Percentiles rank a stretch among this genome's conserved stretches.
Conservation (phyloP, 1,140 invertebrate species). For the Lanistes nyassanus region DNA sequence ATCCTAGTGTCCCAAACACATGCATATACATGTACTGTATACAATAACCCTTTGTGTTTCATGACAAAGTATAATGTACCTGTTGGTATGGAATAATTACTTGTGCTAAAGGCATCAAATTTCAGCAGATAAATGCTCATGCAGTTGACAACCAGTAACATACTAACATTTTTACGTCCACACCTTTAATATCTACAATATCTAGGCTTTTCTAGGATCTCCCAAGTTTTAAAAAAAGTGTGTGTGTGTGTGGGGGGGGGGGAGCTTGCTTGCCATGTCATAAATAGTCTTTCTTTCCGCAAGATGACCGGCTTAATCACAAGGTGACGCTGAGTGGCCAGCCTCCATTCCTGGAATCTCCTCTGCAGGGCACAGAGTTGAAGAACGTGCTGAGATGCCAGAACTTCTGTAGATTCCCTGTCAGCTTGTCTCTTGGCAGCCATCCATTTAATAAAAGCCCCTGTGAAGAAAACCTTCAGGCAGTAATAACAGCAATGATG, state of each 20-base stretch:
- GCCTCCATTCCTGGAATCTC: slow-evolving; percentile 12
- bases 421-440: slow-evolving; percentile 6
- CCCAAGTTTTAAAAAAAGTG: not conserved
- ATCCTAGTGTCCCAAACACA: no score
- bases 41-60: no score
- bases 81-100: no score
- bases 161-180: no score
- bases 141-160: no score
- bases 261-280: not conserved
- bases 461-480: not conserved
- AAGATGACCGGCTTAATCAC: slow-evolving; percentile 7
- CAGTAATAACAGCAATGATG: not conserved
- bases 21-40: no score
- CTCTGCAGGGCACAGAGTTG: slow-evolving; percentile 12
- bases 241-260: not conserved
- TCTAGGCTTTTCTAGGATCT: no score
- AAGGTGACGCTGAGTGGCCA: slow-evolving; percentile 15
- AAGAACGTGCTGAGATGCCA: slow-evolving; percentile 10
- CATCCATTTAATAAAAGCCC: slow-evolving; percentile 7
- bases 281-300: not conserved
- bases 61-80: no score
- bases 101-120: no score
- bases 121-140: no score
- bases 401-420: slow-evolving; percentile 3
- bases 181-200: no score